Conservation (phyloP, 1,140 invertebrate genomes). For the Lutraria rhynchaena region DNA sequence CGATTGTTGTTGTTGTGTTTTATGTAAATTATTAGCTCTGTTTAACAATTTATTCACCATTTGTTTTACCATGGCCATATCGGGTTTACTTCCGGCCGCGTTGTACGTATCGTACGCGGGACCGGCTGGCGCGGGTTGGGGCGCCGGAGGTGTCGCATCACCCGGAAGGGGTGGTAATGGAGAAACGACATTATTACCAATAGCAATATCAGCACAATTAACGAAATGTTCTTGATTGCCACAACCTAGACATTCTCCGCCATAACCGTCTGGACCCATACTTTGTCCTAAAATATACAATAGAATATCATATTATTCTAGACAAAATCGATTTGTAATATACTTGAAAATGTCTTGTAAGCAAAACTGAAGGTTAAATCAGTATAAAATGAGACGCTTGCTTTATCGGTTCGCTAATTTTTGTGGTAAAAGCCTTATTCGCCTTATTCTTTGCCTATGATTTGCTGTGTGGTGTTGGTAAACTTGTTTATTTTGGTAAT, state of each 20-base stretch:
- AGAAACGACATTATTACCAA: conserved; percentile 73
- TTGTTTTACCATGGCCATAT: conserved; percentile 48
- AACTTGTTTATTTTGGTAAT: too few species aligned
- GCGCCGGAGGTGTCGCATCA: conserved; percentile 30
- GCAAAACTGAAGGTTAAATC: too few species aligned
- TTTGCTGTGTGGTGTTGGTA: too few species aligned
- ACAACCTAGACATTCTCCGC: conserved; percentile 78
- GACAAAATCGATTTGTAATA: too few species aligned
- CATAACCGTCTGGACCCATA: conserved; percentile 66
- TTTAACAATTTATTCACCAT: conserved; percentile 10
- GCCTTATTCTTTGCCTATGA: too few species aligned
- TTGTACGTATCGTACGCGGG: conserved; percentile 44
- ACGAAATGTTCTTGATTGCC: conserved; percentile 86
- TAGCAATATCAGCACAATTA: conserved; percentile 87
- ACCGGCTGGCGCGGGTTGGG: conserved; percentile 11
- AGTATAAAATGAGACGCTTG: too few species aligned
- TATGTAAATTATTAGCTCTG: background rate
- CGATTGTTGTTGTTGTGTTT: background rate
- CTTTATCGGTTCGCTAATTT: too few species aligned
- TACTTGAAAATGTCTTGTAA: too few species aligned
- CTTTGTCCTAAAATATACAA: conserved; percentile 75
- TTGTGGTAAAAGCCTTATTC: too few species aligned
- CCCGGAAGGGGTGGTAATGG: conserved; percentile 38
- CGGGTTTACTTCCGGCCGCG: background rate
- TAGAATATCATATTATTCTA: too few species aligned